Evolutionary conservation across 2,113 vertebrate genomes (phyloP), one percentile per base, ranked within the genome.

Genomic region (Ochotona curzoniae): DNA sequence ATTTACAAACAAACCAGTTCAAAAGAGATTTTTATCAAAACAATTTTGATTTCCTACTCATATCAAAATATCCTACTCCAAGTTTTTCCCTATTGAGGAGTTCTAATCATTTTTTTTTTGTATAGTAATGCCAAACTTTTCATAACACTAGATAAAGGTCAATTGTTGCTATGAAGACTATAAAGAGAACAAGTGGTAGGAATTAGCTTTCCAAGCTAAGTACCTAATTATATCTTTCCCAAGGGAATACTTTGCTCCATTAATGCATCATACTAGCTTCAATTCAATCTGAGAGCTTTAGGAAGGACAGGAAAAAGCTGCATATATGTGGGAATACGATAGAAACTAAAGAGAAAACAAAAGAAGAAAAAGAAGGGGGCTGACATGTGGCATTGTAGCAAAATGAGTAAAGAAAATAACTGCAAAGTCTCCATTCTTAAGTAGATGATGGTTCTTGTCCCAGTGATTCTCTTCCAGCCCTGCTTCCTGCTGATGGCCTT

Each of bases 41-140:
- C 1, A 12, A 25, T 3, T 60, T 35, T 28, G 66, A 26, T 9
- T 51, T 9, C 3, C 15, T 25, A 1, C 1, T 1, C 32, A 44
- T 32, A 11, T 57, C 9, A 1, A 20, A 1, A 4, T 2, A 2
- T 3, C 5, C 30, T 23, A 26, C 10, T 1, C 1, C 18, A 35
- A 6, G 13, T 18, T 61, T 49, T 71, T 83, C 38, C 66, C 21
- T 17, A 13, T 26, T 8, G 4, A 8, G 57, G 15, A 57, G 28
- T 26, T 12, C 44, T 38, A 11, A 3, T 23, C 60, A 23, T 32
- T 78, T 14, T 35, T 14, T 35, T 21, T 38, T 25, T 32, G 10
- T 3, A 49, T 0, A 60, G 8, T 23, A 26, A 51, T 8, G 21
- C 0, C 38, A n/a, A 1, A 2, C 61, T 83, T 84, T 81, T 69